Evolutionary conservation across 2,113 vertebrate species (phyloP).

Genomic region (Halichoerus grypus): DNA sequence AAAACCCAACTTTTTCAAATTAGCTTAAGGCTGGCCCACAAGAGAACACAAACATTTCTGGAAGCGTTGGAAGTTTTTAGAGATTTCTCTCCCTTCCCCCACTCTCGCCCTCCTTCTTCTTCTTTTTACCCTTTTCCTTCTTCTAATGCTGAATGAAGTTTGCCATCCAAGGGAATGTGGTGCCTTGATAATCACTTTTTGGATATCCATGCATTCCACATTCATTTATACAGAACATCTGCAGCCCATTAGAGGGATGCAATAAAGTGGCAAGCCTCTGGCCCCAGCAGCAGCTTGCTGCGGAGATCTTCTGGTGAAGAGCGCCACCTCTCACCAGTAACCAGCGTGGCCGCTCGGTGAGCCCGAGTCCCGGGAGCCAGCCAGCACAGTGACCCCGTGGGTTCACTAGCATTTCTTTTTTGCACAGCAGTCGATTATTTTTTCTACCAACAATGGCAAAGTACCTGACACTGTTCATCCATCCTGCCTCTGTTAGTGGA

Average conservation of each 20-base stretch:
- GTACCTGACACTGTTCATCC: not conserved
- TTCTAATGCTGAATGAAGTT: not conserved
- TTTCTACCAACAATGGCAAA: not conserved
- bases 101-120: not conserved
- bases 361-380: too few species aligned
- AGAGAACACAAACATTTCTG: not conserved
- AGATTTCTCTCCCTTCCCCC: not conserved
- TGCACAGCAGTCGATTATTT: fast-evolving
- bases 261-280: not conserved
- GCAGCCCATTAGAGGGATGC: not conserved
- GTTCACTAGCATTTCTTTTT: not conserved
- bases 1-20: not conserved
- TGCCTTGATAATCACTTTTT: not conserved
- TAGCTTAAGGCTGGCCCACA: not conserved
- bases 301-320: conserved; percentile 46
- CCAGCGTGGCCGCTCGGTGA: not conserved
- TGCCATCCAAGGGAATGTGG: not conserved
- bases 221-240: not conserved
- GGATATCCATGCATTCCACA: not conserved
- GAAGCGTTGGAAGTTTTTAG: not conserved
- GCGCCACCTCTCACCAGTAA: conserved; percentile 61
- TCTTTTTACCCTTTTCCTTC: not conserved
- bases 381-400: fast-evolving
- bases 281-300: fast-evolving
- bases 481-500: not conserved